phyloP scores from a whole-genome alignment of 2,797 vertebrate genomes.

The Acrossocheilus fasciatus region DNA sequence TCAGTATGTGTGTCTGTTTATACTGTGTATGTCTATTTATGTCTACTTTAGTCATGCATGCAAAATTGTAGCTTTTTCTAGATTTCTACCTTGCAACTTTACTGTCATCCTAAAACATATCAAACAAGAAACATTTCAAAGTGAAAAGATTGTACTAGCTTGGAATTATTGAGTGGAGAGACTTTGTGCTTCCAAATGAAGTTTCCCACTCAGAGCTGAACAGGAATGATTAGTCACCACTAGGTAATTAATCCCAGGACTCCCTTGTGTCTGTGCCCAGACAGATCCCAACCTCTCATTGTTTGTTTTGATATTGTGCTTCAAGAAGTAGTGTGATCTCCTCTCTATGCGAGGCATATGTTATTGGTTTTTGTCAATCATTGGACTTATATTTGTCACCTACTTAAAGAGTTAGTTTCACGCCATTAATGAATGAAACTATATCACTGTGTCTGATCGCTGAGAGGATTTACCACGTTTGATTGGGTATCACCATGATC shows the following conservation, averaged over 20 bases:
- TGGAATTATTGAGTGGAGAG: conserved; percentile 42
- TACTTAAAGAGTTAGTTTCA: not conserved
- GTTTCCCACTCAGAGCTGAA: conserved; percentile 18
- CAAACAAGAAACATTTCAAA: not conserved
- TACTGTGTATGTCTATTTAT: not conserved
- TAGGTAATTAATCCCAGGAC: conserved; percentile 70
- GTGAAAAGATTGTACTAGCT: not conserved
- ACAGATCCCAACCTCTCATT: conserved; percentile 61
- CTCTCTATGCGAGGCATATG: not conserved
- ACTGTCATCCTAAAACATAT: not conserved
- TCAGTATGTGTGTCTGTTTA: not conserved
- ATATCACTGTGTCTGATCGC: not conserved
- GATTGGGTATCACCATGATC: conserved; percentile 42
- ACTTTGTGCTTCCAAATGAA: conserved; percentile 15
- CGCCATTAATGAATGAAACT: conserved; percentile 13
- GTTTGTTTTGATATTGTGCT: conserved; percentile 67
- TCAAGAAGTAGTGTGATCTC: conserved; percentile 44
- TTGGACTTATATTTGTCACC: not conserved
- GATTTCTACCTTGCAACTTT: not conserved
- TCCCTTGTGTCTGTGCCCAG: conserved; percentile 62
- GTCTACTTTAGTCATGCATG: not conserved
- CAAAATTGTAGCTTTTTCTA: not conserved
- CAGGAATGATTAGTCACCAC: conserved; percentile 70
- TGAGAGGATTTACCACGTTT: conserved; percentile 24
- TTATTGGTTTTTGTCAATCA: conserved; percentile 21